These are phyloP conservation scores for Lepus americanus DNA, from an alignment of 2,113 vertebrate species.

Conservation along the genomic window DNA sequence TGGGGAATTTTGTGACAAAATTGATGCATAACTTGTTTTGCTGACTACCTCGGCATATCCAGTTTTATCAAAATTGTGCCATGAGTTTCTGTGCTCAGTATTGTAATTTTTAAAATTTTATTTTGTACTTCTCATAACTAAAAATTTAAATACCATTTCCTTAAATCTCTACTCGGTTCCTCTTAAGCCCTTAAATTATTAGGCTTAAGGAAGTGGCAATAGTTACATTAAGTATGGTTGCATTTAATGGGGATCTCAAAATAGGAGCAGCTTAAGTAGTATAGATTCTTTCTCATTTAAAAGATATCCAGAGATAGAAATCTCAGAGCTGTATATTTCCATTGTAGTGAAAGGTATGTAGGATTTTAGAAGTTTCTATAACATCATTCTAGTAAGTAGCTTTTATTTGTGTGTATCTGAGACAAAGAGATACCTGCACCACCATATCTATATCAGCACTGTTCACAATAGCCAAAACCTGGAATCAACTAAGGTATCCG, in stretches of 20 bases:
- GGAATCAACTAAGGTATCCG: too few species aligned
- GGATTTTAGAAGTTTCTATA: background rate
- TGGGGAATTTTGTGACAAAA: background rate
- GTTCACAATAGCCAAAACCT: too few species aligned
- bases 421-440: background rate
- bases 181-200: background rate
- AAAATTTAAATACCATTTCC: constrained; percentile 2
- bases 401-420: background rate
- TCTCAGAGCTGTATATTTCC: background rate
- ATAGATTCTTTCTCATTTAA: background rate
- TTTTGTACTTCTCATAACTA: background rate
- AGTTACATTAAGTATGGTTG: background rate
- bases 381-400: background rate
- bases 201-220: background rate
- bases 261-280: background rate
- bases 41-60: background rate
- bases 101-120: background rate
- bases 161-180: background rate
- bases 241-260: background rate
- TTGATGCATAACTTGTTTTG: background rate
- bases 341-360: background rate
- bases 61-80: background rate
- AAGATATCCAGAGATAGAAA: background rate
- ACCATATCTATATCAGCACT: too few species aligned
- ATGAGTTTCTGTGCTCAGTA: background rate